Evolutionary conservation across 1,140 invertebrate species (phyloP).

Genomic region (Ephestia elutella): DNA sequence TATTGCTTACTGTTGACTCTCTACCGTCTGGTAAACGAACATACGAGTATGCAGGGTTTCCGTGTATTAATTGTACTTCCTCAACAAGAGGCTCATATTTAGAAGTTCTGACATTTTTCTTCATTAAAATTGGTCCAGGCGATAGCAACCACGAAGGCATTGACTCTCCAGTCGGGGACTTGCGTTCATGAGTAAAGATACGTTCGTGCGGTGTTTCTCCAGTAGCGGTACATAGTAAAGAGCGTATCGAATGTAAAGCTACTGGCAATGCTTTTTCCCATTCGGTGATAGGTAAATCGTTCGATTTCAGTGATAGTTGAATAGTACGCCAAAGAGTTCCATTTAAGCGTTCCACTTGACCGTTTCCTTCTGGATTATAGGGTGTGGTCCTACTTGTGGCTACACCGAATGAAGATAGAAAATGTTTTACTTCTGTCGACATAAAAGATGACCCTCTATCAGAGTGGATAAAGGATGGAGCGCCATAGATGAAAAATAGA

Average conservation of each 20-base stretch:
- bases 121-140: constrained; percentile 21
- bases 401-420: not conserved
- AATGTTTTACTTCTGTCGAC: not conserved
- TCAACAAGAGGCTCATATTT: constrained; percentile 26
- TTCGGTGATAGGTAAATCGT: not conserved
- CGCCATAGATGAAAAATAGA: too few relatives aligned
- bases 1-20: constrained; percentile 21
- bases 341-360: too few relatives aligned
- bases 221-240: constrained; percentile 26
- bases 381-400: too few relatives aligned
- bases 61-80: constrained; percentile 23
- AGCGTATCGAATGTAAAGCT: constrained; percentile 25
- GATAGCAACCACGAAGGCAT: constrained; percentile 22
- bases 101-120: constrained; percentile 16
- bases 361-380: not conserved
- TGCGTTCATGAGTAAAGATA: constrained; percentile 20
- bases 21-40: constrained; percentile 17
- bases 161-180: constrained; percentile 18
- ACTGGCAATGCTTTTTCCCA: constrained; percentile 19
- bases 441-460: too few relatives aligned
- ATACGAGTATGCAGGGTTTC: constrained; percentile 24
- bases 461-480: too few relatives aligned
- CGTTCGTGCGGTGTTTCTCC: constrained; percentile 28
- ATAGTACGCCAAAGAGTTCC: not conserved
- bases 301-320: constrained; percentile 8